Evolutionary conservation across 2,888 invertebrate genomes (phyloP).

Genomic region (Myopa testacea): DNA sequence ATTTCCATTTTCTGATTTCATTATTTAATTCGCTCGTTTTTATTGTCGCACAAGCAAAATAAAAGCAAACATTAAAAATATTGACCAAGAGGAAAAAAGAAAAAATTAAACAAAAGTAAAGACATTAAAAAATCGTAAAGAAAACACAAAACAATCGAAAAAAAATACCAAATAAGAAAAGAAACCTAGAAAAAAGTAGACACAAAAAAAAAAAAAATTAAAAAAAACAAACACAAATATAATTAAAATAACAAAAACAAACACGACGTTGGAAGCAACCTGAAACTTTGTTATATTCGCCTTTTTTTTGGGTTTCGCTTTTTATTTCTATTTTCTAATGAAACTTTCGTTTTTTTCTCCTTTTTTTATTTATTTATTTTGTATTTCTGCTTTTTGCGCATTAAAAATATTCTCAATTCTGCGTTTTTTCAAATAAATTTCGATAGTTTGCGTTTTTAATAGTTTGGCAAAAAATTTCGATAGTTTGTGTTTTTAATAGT

Average conservation of each 20-base stretch:
- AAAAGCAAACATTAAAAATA: not conserved
- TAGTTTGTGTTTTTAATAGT: not conserved
- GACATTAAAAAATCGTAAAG: not conserved
- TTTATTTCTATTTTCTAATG: slow-evolving; percentile 6
- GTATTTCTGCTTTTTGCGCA: not conserved
- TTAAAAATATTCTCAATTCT: not conserved
- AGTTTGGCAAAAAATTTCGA: not conserved
- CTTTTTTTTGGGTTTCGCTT: not conserved
- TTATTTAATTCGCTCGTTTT: not conserved
- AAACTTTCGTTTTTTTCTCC: not conserved
- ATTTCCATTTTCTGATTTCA: not conserved
- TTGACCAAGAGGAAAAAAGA: not conserved
- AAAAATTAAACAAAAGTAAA: not conserved
- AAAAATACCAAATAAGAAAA: not conserved
- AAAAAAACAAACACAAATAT: not conserved
- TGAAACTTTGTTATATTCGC: not conserved
- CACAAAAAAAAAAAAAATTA: not conserved
- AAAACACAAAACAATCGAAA: not conserved
- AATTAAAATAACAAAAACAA: slow-evolving; percentile 4
- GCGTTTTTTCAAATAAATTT: not conserved
- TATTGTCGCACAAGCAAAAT: not conserved
- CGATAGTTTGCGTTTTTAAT: not conserved
- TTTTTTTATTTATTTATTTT: no score
- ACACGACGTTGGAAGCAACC: not conserved
- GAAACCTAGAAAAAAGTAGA: not conserved